These are phyloP conservation scores for Hemiprocne comata DNA, from an alignment of 2,113 vertebrate genomes.

Conservation along the genomic window DNA sequence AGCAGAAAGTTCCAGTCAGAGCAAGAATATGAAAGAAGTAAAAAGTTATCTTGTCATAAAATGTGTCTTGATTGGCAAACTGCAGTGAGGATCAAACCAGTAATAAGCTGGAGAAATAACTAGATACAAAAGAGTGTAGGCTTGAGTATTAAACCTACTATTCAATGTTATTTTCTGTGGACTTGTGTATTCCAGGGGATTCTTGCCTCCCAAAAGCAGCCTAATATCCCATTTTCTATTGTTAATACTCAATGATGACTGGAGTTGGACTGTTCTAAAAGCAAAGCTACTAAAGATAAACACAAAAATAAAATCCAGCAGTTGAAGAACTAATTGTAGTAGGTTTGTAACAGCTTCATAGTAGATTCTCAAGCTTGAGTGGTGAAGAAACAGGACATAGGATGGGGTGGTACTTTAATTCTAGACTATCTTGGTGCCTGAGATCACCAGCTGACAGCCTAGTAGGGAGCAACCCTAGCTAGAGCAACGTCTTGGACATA, in stretches of 20 bases:
- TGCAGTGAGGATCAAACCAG: not conserved
- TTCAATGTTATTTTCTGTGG: not conserved
- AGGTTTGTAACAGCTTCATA: not conserved
- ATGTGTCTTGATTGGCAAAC: not conserved
- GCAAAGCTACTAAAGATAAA: not conserved
- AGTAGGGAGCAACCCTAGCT: not conserved
- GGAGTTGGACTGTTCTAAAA: not conserved
- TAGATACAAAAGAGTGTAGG: not conserved
- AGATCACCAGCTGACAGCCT: not conserved
- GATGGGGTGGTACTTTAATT: not conserved
- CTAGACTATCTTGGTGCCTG: not conserved
- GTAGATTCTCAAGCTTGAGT: not conserved
- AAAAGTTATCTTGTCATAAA: not conserved
- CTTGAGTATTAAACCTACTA: not conserved
- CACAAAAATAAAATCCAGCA: not conserved
- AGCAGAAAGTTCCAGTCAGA: slow-evolving; percentile 2
- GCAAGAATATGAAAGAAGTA: not conserved
- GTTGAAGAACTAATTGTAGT: not conserved
- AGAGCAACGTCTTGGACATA: not conserved
- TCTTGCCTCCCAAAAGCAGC: not conserved
- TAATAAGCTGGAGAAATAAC: not conserved
- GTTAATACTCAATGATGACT: not conserved
- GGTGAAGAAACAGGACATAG: not conserved
- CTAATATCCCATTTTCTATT: not conserved
- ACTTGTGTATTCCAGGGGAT: not conserved